These are phyloP conservation scores for Acropora tenuis DNA, from an alignment of 64 coral and sea anemone genomes.

Conservation along the genomic window DNA sequence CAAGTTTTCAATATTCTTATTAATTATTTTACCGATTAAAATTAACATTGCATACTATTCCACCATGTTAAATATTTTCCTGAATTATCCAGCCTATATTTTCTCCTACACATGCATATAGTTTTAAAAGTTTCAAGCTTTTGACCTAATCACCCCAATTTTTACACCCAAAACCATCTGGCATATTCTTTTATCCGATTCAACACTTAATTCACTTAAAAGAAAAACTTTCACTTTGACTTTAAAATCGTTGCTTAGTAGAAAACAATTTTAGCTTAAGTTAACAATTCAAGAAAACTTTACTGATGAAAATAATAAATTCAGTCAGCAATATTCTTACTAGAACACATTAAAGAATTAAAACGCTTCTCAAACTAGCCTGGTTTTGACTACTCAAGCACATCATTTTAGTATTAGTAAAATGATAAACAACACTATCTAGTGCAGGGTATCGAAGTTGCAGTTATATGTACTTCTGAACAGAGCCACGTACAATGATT, in stretches of 20 bases:
- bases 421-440: conserved; percentile 6
- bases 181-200: too few relatives aligned
- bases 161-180: conserved; percentile 10
- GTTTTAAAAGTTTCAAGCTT: neutral
- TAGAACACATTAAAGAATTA: conserved; percentile 5
- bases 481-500: neutral
- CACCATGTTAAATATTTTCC: neutral
- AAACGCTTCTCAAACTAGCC: conserved; percentile 1
- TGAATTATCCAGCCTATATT: conserved; percentile 3
- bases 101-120: neutral
- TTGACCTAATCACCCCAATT: neutral
- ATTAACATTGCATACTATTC: conserved; percentile 15
- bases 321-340: neutral
- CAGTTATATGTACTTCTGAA: neutral
- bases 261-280: too few relatives aligned
- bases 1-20: neutral
- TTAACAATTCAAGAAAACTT: too few relatives aligned
- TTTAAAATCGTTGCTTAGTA: too few relatives aligned
- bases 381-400: conserved; percentile 12
- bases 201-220: too few relatives aligned
- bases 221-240: too few relatives aligned
- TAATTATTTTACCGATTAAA: neutral
- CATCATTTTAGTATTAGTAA: neutral
- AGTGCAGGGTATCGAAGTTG: conserved; percentile 11
- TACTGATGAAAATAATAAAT: too few relatives aligned